Conservation (phyloP, 2,797 vertebrate genomes). For the Podarcis lilfordi region DNA sequence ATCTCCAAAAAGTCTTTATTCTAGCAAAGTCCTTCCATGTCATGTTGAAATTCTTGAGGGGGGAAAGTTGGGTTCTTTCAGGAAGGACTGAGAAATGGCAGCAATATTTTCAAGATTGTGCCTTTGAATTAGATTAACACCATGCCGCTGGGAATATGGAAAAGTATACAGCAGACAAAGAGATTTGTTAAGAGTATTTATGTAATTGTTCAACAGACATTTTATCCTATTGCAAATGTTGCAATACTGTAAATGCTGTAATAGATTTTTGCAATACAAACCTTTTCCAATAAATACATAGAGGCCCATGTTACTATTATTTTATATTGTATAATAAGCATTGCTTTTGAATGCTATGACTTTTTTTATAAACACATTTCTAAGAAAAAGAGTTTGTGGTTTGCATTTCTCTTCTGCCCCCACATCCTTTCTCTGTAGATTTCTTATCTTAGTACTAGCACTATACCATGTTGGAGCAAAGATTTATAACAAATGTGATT, state of each 20-base stretch:
- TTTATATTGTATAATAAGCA: constrained; percentile 78
- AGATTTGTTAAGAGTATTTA: constrained; percentile 65
- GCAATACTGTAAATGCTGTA: constrained; percentile 61
- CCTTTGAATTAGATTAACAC: constrained; percentile 53
- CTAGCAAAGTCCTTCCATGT: not conserved
- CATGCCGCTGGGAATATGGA: constrained; percentile 57
- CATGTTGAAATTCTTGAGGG: not conserved
- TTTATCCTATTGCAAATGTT: constrained; percentile 63
- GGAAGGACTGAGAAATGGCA: not conserved
- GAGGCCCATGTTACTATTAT: constrained; percentile 64
- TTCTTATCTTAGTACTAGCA: not conserved
- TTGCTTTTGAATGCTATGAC: constrained; percentile 74
- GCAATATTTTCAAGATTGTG: not conserved
- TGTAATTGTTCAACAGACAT: constrained; percentile 68
- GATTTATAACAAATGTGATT: not conserved
- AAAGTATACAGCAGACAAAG: constrained; percentile 32
- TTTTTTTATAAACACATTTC: constrained; percentile 81
- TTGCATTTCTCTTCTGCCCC: constrained; percentile 42
- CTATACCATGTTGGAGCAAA: not conserved
- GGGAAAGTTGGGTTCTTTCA: not conserved
- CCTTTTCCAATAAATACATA: constrained; percentile 60
- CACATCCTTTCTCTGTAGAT: constrained; percentile 6
- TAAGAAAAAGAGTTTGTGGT: constrained; percentile 65
- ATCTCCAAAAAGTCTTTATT: constrained; percentile 27
- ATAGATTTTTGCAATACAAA: constrained; percentile 30